Evolutionary conservation across 2,888 invertebrate species (phyloP).

Genomic region (Standfussiana lucernea): DNA sequence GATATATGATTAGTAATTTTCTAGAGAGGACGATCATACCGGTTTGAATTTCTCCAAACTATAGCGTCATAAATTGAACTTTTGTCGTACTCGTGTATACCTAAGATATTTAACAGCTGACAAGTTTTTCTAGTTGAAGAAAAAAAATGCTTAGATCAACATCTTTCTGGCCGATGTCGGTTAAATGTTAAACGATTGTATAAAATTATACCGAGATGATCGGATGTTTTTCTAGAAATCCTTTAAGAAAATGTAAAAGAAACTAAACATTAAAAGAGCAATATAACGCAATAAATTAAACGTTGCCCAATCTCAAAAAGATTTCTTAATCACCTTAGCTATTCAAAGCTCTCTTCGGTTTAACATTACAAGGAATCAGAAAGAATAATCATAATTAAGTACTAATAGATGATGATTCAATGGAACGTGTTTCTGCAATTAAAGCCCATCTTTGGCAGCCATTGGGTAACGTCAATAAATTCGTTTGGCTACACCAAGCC

Average conservation of each 20-base stretch:
- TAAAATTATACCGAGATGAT: neutral
- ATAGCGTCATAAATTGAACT: conserved; percentile 20
- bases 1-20: conserved; percentile 13
- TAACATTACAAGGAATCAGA: neutral
- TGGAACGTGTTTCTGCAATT: conserved; percentile 42
- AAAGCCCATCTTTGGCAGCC: conserved; percentile 32
- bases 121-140: neutral
- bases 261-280: neutral
- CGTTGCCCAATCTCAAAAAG: neutral
- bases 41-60: conserved; percentile 64
- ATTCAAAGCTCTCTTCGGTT: neutral
- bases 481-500: conserved; percentile 34
- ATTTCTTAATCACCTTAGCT: neutral
- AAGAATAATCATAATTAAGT: conserved; percentile 10
- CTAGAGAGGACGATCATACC: conserved; percentile 50
- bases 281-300: neutral
- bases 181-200: neutral
- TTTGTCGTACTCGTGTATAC: neutral
- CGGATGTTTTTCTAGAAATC: neutral
- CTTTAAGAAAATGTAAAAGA: neutral
- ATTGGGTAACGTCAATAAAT: conserved; percentile 53
- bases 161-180: neutral
- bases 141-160: neutral
- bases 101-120: neutral
- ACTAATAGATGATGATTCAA: conserved; percentile 35